These are phyloP conservation scores for Chaetorhynchus papuensis DNA, from an alignment of 2,113 vertebrate genomes.

Conservation along the genomic window DNA sequence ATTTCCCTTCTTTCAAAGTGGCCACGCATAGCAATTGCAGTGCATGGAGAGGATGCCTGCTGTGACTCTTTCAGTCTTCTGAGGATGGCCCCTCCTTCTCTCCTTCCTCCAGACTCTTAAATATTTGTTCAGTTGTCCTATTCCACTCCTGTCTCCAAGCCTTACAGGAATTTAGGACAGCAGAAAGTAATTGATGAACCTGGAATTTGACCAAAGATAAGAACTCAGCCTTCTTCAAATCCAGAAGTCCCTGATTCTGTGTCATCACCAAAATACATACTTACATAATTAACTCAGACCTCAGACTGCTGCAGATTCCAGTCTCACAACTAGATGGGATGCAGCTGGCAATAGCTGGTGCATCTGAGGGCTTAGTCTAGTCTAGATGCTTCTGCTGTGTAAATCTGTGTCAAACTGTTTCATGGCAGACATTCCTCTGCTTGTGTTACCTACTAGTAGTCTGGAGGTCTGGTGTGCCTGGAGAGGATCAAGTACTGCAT, in stretches of 20 bases:
- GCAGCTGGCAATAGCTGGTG: conserved; percentile 2
- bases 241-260: neutral
- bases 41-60: neutral
- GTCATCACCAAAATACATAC: neutral
- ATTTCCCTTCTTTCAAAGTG: neutral
- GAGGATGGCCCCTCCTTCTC: neutral
- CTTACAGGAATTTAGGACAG: neutral
- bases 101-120: neutral
- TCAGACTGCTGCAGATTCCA: neutral
- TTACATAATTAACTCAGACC: neutral
- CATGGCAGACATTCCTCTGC: neutral
- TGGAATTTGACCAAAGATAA: conserved; percentile 5
- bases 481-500: neutral
- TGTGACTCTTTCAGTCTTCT: neutral
- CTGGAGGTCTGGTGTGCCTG: neutral
- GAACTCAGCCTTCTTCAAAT: neutral
- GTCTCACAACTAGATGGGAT: neutral
- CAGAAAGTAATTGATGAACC: neutral
- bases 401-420: neutral
- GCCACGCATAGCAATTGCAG: neutral
- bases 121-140: conserved; percentile 24
- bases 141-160: neutral
- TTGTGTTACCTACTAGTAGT: neutral
- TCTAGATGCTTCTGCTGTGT: neutral
- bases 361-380: neutral